Evolutionary conservation across 1,140 invertebrate genomes (phyloP).

Genomic region (fruit fly (Drosophila melanogaster)): Release_6_plus_ISO1_MT NT_037436.4:13691501-13692000

Average conservation of each 20-base stretch:
- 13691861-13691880: not conserved
- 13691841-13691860: slow-evolving; percentile 48
- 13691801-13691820: slow-evolving; percentile 54
- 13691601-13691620: not conserved
- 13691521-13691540: slow-evolving; percentile 40
- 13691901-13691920: slow-evolving; percentile 5
- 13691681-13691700: slow-evolving; percentile 83
- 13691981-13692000: slow-evolving; percentile 83
- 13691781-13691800: slow-evolving; percentile 69
- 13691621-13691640: not conserved
- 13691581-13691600: slow-evolving; percentile 82
- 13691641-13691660: not conserved
- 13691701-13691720: slow-evolving; percentile 84
- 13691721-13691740: slow-evolving; percentile 84
- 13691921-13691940: not conserved
- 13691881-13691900: slow-evolving; percentile 47
- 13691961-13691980: slow-evolving; percentile 81
- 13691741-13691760: slow-evolving; percentile 84
- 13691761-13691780: slow-evolving; percentile 59
- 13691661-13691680: slow-evolving; percentile 43
- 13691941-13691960: slow-evolving; percentile 14
- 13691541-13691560: slow-evolving; percentile 49
- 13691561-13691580: slow-evolving; percentile 77
- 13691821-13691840: slow-evolving; percentile 80
- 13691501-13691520: slow-evolving; percentile 29